phyloP scores from a whole-genome alignment of 2,113 vertebrate genomes.

The Eclectus roratus region DNA sequence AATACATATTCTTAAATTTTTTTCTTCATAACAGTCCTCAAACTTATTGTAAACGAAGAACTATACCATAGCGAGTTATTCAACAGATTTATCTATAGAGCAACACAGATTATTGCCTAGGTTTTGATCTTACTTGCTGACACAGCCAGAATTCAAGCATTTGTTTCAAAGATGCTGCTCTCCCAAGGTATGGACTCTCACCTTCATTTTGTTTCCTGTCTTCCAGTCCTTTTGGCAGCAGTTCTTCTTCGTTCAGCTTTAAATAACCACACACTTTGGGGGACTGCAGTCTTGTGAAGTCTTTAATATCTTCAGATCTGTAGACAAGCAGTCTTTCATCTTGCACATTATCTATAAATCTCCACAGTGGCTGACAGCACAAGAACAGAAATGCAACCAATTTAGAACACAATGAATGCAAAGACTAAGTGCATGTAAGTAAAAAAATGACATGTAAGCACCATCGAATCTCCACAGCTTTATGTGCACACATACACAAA shows the following conservation, averaged over 20 bases:
- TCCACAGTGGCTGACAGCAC: slow-evolving; percentile 86
- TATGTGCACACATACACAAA: neutral
- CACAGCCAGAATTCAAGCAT: neutral
- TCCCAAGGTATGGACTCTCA: neutral
- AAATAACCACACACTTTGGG: slow-evolving; percentile 94
- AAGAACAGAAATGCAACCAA: neutral
- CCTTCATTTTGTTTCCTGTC: slow-evolving; percentile 40
- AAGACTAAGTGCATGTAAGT: neutral
- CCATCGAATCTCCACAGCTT: neutral
- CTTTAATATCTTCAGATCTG: slow-evolving; percentile 92
- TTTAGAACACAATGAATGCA: neutral
- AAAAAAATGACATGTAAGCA: neutral
- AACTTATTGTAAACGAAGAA: neutral
- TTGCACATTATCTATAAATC: slow-evolving; percentile 80
- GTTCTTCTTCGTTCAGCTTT: slow-evolving; percentile 69
- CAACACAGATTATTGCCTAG: neutral
- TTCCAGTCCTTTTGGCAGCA: slow-evolving; percentile 76
- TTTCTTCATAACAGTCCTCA: neutral
- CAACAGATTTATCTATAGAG: neutral
- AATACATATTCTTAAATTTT: neutral
- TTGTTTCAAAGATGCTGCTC: neutral
- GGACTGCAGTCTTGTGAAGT: slow-evolving; percentile 88
- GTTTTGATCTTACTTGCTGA: neutral
- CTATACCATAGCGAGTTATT: neutral
- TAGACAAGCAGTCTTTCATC: slow-evolving; percentile 90